phyloP scores from a whole-genome alignment of 2,888 invertebrate genomes.

The Limnephilus marmoratus region DNA sequence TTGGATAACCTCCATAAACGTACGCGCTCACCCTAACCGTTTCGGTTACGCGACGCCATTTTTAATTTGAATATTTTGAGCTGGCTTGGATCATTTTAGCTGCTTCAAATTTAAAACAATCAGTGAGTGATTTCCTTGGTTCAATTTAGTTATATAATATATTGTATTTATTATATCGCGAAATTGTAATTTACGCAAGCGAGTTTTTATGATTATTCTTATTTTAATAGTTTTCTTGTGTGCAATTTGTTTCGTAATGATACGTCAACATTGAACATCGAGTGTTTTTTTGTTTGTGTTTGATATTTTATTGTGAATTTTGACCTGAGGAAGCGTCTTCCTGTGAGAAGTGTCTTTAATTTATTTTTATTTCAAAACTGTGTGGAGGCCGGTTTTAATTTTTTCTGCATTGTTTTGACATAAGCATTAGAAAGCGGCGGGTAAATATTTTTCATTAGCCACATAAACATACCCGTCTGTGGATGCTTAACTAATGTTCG shows the following conservation, averaged over 20 bases:
- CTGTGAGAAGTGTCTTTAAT: background rate
- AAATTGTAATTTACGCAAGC: background rate
- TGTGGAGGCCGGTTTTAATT: background rate
- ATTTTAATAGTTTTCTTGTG: conserved; percentile 31
- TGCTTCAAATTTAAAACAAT: conserved; percentile 12
- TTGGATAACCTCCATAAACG: conserved; percentile 16
- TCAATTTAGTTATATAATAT: background rate
- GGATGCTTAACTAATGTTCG: background rate
- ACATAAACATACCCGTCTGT: background rate
- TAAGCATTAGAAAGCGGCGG: conserved; percentile 26
- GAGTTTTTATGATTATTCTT: background rate
- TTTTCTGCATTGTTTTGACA: conserved; percentile 27
- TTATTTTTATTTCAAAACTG: background rate
- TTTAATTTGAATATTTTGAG: conserved; percentile 58
- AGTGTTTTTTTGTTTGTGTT: conserved; percentile 31
- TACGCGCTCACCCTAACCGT: conserved; percentile 52
- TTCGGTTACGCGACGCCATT: conserved; percentile 60
- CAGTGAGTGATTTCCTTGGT: conserved; percentile 40
- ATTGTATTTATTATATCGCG: background rate
- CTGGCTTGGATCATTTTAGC: conserved; percentile 28
- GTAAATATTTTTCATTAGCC: conserved; percentile 18
- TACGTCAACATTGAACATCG: conserved; percentile 47
- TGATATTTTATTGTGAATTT: conserved; percentile 11
- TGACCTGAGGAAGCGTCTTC: background rate
- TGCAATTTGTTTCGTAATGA: conserved; percentile 48